phyloP scores from a whole-genome alignment of 2,888 invertebrate species.

The Phlogophora meticulosa region DNA sequence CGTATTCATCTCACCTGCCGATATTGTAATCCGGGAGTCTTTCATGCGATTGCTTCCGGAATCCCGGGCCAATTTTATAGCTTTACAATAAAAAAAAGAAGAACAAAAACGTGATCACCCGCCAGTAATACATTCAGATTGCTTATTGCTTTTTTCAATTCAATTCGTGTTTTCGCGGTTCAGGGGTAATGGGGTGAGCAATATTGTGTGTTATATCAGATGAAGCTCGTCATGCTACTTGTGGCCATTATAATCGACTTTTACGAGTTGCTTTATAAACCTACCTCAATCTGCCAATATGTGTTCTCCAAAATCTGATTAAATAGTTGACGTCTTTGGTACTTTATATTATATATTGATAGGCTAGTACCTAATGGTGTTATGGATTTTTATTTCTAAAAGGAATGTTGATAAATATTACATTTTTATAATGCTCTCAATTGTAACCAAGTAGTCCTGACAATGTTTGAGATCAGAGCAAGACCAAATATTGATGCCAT shows the following conservation, averaged over 20 bases:
- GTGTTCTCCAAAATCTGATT: no score
- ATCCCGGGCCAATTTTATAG: slow-evolving; percentile 58
- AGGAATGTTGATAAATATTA: no score
- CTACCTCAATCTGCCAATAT: not conserved
- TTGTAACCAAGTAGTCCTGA: no score
- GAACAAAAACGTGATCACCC: slow-evolving; percentile 43
- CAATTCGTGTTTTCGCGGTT: slow-evolving; percentile 39
- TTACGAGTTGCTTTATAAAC: not conserved
- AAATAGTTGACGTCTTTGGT: no score
- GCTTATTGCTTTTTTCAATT: slow-evolving; percentile 37
- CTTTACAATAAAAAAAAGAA: slow-evolving; percentile 55
- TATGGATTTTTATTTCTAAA: no score
- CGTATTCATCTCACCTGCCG: slow-evolving; percentile 76
- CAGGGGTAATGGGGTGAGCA: slow-evolving; percentile 2
- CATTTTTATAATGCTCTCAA: no score
- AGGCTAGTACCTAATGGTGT: no score
- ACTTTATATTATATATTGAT: no score
- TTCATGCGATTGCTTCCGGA: slow-evolving; percentile 66
- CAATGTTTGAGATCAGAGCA: no score
- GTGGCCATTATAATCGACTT: not conserved
- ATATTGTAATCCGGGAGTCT: slow-evolving; percentile 71
- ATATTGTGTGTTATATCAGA: slow-evolving; percentile 15
- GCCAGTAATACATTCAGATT: slow-evolving; percentile 37
- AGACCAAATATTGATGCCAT: no score
- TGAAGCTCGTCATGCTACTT: not conserved